Percentiles rank a stretch among this genome's conserved stretches.
phyloP scores from a whole-genome alignment of 2,113 vertebrate species.

The Cygnus buccinator region DNA sequence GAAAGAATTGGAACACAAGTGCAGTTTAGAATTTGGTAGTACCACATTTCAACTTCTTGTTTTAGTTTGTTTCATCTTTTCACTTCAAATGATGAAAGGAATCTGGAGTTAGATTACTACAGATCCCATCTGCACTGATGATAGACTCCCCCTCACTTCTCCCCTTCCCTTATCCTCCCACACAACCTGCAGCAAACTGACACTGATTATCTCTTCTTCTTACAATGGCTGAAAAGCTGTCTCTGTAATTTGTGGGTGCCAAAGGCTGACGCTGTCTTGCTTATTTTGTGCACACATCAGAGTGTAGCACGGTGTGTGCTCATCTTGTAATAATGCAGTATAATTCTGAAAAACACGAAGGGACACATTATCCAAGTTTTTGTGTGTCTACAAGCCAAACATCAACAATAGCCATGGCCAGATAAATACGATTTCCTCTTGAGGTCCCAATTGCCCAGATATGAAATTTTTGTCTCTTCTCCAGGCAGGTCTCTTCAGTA shows the following conservation, averaged over 20 bases:
- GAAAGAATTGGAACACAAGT: background rate
- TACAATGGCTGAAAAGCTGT: background rate
- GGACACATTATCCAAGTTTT: background rate
- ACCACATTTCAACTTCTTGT: background rate
- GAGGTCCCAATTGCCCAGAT: background rate
- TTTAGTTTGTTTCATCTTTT: conserved; percentile 43
- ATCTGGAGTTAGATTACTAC: conserved; percentile 36
- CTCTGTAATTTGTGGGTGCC: conserved; percentile 42
- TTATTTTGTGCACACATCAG: conserved; percentile 15
- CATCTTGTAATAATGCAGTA: background rate
- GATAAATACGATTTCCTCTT: conserved; percentile 37
- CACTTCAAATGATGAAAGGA: conserved; percentile 31
- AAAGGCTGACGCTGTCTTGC: conserved; percentile 21
- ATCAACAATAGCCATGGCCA: conserved; percentile 28
- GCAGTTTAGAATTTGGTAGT: background rate
- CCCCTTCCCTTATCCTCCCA: background rate
- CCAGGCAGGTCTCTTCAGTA: background rate
- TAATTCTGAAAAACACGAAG: background rate
- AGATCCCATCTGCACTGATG: background rate
- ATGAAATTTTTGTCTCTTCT: background rate
- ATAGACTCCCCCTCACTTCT: background rate
- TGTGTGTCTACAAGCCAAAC: background rate
- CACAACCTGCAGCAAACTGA: background rate
- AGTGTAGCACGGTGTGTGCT: conserved; percentile 31
- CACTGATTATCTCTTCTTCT: background rate